Conservation (phyloP, 2,113 vertebrate genomes). For the Rhinolophus ferrumequinum region DNA sequence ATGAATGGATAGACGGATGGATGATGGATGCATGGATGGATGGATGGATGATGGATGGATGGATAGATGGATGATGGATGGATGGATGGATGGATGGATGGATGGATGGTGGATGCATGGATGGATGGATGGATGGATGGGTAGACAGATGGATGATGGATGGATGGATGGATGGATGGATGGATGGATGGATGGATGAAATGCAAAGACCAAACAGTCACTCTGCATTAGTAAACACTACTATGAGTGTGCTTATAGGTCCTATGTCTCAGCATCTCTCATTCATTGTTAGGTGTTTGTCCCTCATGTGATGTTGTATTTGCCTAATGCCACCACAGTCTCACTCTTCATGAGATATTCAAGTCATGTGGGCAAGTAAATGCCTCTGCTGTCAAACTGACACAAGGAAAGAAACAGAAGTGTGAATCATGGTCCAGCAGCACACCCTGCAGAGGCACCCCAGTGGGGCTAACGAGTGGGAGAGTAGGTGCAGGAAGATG, state of each 20-base stretch:
- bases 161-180: neutral
- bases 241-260: neutral
- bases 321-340: neutral
- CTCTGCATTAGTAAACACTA: neutral
- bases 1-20: no score
- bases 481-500: neutral
- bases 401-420: neutral
- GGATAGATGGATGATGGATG: no score
- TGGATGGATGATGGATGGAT: no score
- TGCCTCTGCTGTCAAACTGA: neutral
- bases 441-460: no score
- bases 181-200: neutral
- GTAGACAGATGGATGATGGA: neutral
- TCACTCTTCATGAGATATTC: neutral
- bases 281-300: neutral
- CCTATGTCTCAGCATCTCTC: neutral
- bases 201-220: neutral
- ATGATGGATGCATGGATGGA: no score
- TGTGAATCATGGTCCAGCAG: neutral
- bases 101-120: no score
- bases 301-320: neutral
- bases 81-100: no score
- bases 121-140: no score
- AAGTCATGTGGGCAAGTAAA: neutral
- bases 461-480: neutral